Evolutionary conservation across 53 echinoderm and acorn worm species (phyloP).

Genomic region (Mesocentrotus franciscanus): DNA sequence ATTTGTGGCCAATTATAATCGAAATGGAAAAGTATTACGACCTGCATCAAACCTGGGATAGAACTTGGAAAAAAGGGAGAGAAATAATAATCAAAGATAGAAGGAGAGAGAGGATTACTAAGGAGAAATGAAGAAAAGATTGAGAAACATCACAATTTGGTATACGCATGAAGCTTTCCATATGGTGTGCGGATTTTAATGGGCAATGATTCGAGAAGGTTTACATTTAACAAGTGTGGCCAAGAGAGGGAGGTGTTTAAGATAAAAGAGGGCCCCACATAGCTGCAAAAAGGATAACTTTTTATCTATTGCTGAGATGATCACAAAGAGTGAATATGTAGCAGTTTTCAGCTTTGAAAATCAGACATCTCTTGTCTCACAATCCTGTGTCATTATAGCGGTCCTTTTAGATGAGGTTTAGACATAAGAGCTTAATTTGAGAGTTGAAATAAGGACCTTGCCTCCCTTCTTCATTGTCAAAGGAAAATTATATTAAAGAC

Average conservation of each 20-base stretch:
- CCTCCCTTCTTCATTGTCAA: no score
- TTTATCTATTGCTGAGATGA: background rate
- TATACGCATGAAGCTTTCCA: background rate
- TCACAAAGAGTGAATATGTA: background rate
- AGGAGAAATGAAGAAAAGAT: background rate
- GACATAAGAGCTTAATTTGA: no score
- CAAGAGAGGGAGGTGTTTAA: conserved; percentile 27
- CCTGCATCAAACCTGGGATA: background rate
- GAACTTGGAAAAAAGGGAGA: background rate
- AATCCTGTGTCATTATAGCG: background rate
- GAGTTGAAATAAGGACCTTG: no score
- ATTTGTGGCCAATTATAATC: background rate
- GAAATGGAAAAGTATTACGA: conserved; percentile 4
- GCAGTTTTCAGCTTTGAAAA: background rate
- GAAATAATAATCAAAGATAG: background rate
- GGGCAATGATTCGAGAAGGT: background rate
- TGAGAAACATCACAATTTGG: background rate
- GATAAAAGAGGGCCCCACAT: background rate
- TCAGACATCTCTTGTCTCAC: background rate
- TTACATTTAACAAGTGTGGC: conserved; percentile 6
- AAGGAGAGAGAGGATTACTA: background rate
- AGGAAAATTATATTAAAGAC: no score
- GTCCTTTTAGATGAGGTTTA: no score
- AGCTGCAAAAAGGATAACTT: background rate
- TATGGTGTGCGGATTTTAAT: background rate